A percentile compares a stretch with the other conserved stretches of the same genome.
Conservation (phyloP, 2,113 vertebrate genomes). For the Sphaerodactylus townsendi region DNA sequence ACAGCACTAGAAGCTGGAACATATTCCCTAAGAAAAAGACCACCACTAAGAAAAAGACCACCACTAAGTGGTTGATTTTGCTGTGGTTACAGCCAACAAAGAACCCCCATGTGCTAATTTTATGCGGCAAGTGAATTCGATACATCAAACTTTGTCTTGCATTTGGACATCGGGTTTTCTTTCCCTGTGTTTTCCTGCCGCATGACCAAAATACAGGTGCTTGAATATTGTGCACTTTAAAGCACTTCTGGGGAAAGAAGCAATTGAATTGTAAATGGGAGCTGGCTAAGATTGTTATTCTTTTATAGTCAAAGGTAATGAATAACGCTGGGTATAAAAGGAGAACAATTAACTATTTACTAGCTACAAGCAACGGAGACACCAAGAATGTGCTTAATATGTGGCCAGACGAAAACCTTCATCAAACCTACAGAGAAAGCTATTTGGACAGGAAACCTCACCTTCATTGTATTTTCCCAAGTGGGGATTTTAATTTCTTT, state of each 20-base stretch:
- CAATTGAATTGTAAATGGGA: neutral
- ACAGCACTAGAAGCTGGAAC: neutral
- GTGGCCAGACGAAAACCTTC: neutral
- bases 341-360: neutral
- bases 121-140: neutral
- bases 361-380: neutral
- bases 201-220: constrained; percentile 16
- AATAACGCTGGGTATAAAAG: neutral
- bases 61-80: constrained; percentile 10
- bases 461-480: constrained; percentile 4
- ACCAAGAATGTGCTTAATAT: fast-evolving
- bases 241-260: neutral
- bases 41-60: neutral
- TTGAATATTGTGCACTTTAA: constrained; percentile 1
- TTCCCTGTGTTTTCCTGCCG: constrained; percentile 10
- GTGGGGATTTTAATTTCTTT: constrained; percentile 3
- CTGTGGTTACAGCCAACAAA: constrained; percentile 4
- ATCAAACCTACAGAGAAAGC: neutral
- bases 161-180: neutral
- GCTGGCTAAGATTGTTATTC: neutral
- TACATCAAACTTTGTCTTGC: neutral
- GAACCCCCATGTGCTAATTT: neutral
- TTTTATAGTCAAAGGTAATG: neutral
- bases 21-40: neutral
- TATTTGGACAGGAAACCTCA: neutral